phyloP scores from a whole-genome alignment of 2,797 vertebrate species.

The Melanotaenia maccullochi region DNA sequence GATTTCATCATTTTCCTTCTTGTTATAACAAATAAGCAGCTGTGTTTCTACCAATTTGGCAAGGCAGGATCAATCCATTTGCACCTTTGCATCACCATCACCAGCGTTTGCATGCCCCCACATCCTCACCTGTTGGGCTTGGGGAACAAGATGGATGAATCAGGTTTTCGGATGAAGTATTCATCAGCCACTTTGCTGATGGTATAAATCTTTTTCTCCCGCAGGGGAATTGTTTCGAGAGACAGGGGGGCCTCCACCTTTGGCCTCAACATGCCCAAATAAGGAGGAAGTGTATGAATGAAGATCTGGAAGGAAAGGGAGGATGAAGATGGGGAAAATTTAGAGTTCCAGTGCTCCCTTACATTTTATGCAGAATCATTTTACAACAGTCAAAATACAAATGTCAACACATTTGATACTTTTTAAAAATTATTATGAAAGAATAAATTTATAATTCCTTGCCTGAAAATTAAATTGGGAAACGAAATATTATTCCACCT shows the following conservation, averaged over 20 bases:
- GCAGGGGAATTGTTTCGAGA: constrained; percentile 62
- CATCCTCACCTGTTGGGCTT: constrained; percentile 86
- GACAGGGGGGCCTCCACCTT: constrained; percentile 83
- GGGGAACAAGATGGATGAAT: constrained; percentile 84
- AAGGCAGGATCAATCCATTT: no score
- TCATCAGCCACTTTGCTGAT: constrained; percentile 84
- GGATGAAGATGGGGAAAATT: background rate
- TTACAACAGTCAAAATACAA: background rate
- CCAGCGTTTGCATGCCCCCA: background rate
- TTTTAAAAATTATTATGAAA: background rate
- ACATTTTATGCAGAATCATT: background rate
- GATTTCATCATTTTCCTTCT: no score
- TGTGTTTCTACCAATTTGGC: no score
- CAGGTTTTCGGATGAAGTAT: constrained; percentile 92
- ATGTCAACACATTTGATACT: constrained; percentile 1
- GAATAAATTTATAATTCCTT: background rate
- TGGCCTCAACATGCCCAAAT: constrained; percentile 87
- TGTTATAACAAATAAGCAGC: no score
- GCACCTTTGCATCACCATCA: no score
- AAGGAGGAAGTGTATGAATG: constrained; percentile 88
- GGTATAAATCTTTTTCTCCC: constrained; percentile 62
- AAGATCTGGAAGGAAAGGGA: constrained; percentile 82
- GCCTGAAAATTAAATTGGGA: background rate
- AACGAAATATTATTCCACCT: constrained; percentile 7
- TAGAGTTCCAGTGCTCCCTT: background rate